A percentile compares a stretch with the other conserved stretches of the same genome.
These are phyloP conservation scores for Sceloporus tristichus DNA, from an alignment of 2,113 vertebrate genomes.

Conservation along the genomic window DNA sequence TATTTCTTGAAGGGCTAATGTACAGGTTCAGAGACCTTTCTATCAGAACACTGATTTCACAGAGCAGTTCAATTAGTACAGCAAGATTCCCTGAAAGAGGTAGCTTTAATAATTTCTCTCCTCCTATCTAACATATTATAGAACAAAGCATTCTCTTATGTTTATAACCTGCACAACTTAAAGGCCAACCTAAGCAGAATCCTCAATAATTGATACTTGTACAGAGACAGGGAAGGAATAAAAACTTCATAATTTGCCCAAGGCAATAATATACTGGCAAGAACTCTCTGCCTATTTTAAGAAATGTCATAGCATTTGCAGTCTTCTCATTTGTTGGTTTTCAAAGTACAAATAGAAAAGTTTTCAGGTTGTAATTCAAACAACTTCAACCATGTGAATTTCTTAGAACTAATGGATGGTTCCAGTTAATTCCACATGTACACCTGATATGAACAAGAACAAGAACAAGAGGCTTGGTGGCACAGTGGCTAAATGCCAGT, in stretches of 20 bases:
- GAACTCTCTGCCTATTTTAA: conserved; percentile 37
- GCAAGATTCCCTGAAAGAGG: not conserved
- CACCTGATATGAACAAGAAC: not conserved
- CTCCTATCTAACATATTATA: not conserved
- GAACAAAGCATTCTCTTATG: not conserved
- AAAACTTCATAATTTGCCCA: not conserved
- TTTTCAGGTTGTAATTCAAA: conserved; percentile 38
- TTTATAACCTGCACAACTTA: not conserved
- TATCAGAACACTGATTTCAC: not conserved
- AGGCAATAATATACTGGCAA: conserved; percentile 17
- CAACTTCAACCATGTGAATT: conserved; percentile 5
- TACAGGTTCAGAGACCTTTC: not conserved
- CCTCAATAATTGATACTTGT: conserved; percentile 11
- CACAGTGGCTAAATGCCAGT: too few relatives aligned
- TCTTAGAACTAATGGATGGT: conserved; percentile 32
- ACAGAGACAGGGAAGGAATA: conserved; percentile 8
- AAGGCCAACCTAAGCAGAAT: not conserved
- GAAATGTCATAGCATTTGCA: not conserved
- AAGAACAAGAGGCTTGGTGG: too few relatives aligned
- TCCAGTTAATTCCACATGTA: not conserved
- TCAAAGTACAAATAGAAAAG: not conserved
- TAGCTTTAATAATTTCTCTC: not conserved
- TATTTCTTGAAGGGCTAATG: not conserved
- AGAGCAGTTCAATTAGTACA: not conserved
- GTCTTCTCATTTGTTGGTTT: not conserved